Evolutionary conservation across 2,797 vertebrate species (phyloP), one percentile per base, ranked within the genome.

Genomic region (Avahi laniger): DNA sequence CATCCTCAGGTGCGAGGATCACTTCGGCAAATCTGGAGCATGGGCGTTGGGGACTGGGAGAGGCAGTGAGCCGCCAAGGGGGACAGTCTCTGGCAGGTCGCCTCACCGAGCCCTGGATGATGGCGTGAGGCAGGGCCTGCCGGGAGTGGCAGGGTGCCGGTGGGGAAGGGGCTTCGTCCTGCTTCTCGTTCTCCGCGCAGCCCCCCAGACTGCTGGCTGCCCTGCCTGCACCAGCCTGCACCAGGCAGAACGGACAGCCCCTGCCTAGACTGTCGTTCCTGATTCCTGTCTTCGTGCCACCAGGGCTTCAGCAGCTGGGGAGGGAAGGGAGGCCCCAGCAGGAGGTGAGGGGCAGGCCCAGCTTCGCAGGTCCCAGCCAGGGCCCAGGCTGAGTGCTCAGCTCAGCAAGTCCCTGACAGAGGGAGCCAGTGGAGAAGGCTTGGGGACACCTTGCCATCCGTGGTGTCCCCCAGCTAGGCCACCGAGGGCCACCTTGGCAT

Each of bases 181-280:
- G 54, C 18, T 24, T 15, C 24, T 17, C 6, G 7, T 38, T 52
- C 41, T 70, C 69, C 13, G 14, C 5, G 13, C 1, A 65, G 61
- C 30, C 61, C 61, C 61, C 30, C 30, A 38, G 24, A 52, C 46
- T 2, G 24, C 82, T 84, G 33, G 22, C 20, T 7, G 0, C n/a
- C 2, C 0, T 13, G 18, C 3, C 35, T 33, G 22, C 7, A 18
- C n/a, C 35, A n/a, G 28, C 3, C 26, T 33, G 8, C 12, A 33
- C 35, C 35, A 48, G 30, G 54, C 38, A 12, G 38, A 59, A 9
- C 9, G 1, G 33, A 22, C 18, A n/a, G 22, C 52, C 46, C 33
- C 50, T 12, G 4, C 33, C 38, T 43, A 15, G 26, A n/a, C 12
- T 13, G 35, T 48, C 46, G 10, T 38, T 54, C 12, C 50, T 72